Percentiles rank a stretch among this genome's conserved stretches.
Evolutionary conservation across 2,888 invertebrate species (phyloP).

Genomic region (Periphyllus acericola): DNA sequence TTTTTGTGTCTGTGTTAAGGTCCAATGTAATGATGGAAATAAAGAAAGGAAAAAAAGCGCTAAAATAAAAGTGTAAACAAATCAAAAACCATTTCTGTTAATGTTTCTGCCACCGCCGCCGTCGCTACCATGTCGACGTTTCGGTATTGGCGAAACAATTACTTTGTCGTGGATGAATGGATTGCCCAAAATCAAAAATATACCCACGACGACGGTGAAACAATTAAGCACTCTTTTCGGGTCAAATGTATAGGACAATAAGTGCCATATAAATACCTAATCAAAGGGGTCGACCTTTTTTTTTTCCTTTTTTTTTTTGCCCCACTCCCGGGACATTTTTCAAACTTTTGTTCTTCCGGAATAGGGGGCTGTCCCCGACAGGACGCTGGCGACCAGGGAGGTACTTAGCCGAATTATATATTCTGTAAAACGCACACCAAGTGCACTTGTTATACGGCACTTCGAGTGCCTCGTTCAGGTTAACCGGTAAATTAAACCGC

Average conservation of each 20-base stretch:
- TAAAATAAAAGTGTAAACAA: conserved; percentile 42
- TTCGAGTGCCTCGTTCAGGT: conserved; percentile 52
- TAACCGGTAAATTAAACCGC: conserved; percentile 60
- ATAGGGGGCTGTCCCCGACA: conserved; percentile 48
- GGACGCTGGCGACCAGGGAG: conserved; percentile 51
- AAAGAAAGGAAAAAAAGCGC: background rate
- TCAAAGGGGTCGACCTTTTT: conserved; percentile 55
- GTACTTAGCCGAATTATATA: conserved; percentile 59
- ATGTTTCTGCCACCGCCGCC: background rate
- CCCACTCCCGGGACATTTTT: conserved; percentile 48
- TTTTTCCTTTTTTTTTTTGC: conserved; percentile 1
- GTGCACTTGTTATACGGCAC: conserved; percentile 52
- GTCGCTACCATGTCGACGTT: background rate
- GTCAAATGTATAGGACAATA: conserved; percentile 55
- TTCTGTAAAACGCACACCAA: conserved; percentile 52
- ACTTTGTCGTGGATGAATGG: conserved; percentile 23
- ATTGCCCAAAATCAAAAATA: conserved; percentile 49
- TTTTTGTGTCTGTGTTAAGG: background rate
- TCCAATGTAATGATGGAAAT: background rate
- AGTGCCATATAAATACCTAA: conserved; percentile 60
- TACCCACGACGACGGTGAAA: conserved; percentile 48
- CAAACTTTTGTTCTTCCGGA: conserved; percentile 56
- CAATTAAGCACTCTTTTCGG: conserved; percentile 60
- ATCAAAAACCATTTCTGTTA: conserved; percentile 39
- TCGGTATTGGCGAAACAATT: conserved; percentile 33